Base-by-base conservation (phyloP, 1,140 invertebrate species). In the Euura lappo region DNA sequence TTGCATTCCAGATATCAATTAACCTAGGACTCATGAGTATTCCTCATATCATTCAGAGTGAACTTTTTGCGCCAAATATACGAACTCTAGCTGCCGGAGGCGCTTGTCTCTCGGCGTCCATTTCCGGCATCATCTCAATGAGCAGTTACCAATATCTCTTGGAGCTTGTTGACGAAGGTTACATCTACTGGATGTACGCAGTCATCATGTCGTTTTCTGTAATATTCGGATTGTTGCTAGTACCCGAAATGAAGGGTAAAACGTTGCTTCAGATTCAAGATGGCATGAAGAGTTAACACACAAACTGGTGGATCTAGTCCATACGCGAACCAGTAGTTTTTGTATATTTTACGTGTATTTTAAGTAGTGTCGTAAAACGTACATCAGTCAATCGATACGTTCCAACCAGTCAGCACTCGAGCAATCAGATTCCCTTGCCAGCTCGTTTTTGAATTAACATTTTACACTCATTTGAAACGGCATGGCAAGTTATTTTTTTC, bases 91-190 rank as follows among this genome's bases (percentile, higher is more conserved):
- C 93, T 3, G 90, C 91, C 65, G 91, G 92, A 71, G 83, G 94
- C 45, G 91, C 92, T 0, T 91, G 93, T 69, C 89, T 93, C 68
- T 91, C 91, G 76, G 93, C 92, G 69, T 93, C 93, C 82, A 79
- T 91, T 3, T 90, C 91, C 69, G 93, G 92, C 70, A 94, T 95
- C 75, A 82, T 93, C 3, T 90, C 94, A 47, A 93, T 94, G 47
- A 93, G 93, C 79, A 89, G 92, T 74, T 94, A 93, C 85, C 89
- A 91, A 81, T 87, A 90, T 2, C 85, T 94, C 75, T 87, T 88
- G 68, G 87, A 90, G 77, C 76, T 83, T 2, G 89, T 93, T 47
- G 91, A 90, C 43, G 77, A 78, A 60, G 69, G 67, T 13, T 78
- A 78, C 43, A 73, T 78, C 0, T 79, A 77, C 68, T 80, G 74